Base-by-base conservation (phyloP, 2,888 invertebrate genomes). In the Cryptops parisi region DNA sequence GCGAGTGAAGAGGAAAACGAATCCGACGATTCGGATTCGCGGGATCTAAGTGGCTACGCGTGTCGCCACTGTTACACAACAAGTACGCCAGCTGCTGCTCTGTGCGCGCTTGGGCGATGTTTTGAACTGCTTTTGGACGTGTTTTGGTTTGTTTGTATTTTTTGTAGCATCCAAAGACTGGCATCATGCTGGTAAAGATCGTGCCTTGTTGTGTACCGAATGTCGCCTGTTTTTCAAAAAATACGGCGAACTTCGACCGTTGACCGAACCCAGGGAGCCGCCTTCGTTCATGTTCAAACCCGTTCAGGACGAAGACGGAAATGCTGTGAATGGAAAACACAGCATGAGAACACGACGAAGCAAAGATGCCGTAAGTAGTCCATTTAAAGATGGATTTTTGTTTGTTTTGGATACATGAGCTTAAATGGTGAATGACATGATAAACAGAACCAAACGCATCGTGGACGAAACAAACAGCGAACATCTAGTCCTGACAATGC, bases 1-100 rank as follows among this genome's bases (percentile, higher is more conserved):
- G 77, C 74, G 12, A 76, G 74, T 65, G 77, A 77, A 60, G 73
- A 73, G 47, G 89, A 91, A 68, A 87, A 86, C 72, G 91, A 91
- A 59, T 91, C 91, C 68, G 90, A 91, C 69, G 93, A 93, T 70
- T 90, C 90, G 69, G 91, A 91, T 72, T 90, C 88, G 55, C 78
- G 90, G 66, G 87, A 89, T 65, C 81, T 88, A 62, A 72, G 72
- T 57, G 71, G 74, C 25, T 84, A 78, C 63, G 73, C 79, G 47
- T 85, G 85, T 63, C 78, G 80, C 58, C 81, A 84, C 65, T 85
- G 85, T 65, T 81, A 78, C 62, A 78, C 80, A 2, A 81, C 80
- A 56, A 79, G 79, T 80, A 71, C 71, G 73, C 69, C 51, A 12
- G 27, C n/a, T n/a, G n/a, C n/a, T n/a, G n/a, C n/a, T n/a, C n/a